Conservation (phyloP, 2,797 vertebrate species). For the Mormyrops boulengeri region DNA sequence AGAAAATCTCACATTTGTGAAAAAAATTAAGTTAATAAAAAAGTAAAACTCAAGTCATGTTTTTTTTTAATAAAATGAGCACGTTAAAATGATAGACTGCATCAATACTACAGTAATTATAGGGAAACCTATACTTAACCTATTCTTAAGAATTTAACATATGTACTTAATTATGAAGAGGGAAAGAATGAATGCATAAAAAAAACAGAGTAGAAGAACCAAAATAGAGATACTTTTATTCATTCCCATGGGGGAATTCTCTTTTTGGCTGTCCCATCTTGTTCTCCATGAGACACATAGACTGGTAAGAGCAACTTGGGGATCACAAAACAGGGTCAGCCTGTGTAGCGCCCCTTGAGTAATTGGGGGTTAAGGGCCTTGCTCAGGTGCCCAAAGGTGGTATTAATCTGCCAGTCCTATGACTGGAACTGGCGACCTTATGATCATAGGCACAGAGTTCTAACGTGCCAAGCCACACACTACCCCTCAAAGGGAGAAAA, state of each 20-base stretch:
- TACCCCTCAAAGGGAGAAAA: background rate
- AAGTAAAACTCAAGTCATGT: slow-evolving; percentile 17
- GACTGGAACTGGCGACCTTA: background rate
- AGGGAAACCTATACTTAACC: background rate
- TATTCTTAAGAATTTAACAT: background rate
- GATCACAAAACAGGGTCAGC: background rate
- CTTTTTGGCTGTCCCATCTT: background rate
- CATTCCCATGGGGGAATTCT: background rate
- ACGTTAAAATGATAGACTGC: background rate
- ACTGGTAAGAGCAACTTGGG: background rate
- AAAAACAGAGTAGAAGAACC: background rate
- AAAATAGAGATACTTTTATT: background rate
- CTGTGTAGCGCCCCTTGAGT: background rate
- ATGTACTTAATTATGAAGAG: background rate
- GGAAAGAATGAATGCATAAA: background rate
- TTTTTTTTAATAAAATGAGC: background rate
- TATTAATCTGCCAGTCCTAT: background rate
- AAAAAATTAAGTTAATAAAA: slow-evolving; percentile 55
- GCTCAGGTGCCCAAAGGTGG: background rate
- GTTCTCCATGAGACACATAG: background rate
- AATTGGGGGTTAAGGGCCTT: background rate
- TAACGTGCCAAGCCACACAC: background rate
- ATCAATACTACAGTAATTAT: background rate
- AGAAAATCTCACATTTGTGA: slow-evolving; percentile 60
- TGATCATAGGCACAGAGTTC: background rate